These are phyloP conservation scores for Hydropsyche betteni DNA, from an alignment of 2,888 invertebrate species.

Conservation along the genomic window DNA sequence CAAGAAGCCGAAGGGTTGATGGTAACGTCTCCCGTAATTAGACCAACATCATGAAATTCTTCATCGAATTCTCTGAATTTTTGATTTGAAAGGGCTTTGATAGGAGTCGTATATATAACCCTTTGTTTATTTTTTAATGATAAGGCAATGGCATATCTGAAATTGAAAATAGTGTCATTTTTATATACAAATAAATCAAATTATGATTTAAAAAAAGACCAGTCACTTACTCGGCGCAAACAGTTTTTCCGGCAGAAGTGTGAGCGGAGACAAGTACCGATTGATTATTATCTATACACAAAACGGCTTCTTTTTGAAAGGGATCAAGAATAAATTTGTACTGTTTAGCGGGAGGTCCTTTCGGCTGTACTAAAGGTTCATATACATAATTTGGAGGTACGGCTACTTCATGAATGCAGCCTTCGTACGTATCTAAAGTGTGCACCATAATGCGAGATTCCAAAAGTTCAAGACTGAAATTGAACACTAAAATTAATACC, in stretches of 20 bases:
- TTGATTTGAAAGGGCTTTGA: slow-evolving; percentile 99
- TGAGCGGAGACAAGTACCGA: slow-evolving; percentile 99
- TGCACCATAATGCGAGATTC: slow-evolving; percentile 87
- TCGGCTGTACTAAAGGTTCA: slow-evolving; percentile 66
- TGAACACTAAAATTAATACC: not conserved
- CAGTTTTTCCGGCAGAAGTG: slow-evolving; percentile 99
- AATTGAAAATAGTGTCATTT: not conserved
- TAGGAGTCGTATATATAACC: slow-evolving; percentile 99
- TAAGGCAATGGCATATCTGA: slow-evolving; percentile 90
- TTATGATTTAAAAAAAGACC: not conserved
- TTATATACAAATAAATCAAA: not conserved
- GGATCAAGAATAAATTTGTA: slow-evolving; percentile 96
- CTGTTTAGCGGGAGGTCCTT: slow-evolving; percentile 83
- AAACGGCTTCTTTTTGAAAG: slow-evolving; percentile 96
- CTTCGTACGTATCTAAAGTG: slow-evolving; percentile 87
- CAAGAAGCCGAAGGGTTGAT: slow-evolving; percentile 98
- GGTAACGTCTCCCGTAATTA: slow-evolving; percentile 99
- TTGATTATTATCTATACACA: slow-evolving; percentile 97
- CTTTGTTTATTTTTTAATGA: slow-evolving; percentile 94
- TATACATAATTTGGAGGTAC: slow-evolving; percentile 89
- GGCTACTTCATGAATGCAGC: slow-evolving; percentile 97
- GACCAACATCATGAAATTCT: slow-evolving; percentile 96
- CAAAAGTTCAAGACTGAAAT: slow-evolving; percentile 75
- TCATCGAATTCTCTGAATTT: slow-evolving; percentile 98
- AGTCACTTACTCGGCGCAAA: slow-evolving; percentile 91